A percentile compares a stretch with the other conserved stretches of the same genome.
Evolutionary conservation across 2,888 invertebrate species (phyloP).

Genomic region (Agriotes lineatus): DNA sequence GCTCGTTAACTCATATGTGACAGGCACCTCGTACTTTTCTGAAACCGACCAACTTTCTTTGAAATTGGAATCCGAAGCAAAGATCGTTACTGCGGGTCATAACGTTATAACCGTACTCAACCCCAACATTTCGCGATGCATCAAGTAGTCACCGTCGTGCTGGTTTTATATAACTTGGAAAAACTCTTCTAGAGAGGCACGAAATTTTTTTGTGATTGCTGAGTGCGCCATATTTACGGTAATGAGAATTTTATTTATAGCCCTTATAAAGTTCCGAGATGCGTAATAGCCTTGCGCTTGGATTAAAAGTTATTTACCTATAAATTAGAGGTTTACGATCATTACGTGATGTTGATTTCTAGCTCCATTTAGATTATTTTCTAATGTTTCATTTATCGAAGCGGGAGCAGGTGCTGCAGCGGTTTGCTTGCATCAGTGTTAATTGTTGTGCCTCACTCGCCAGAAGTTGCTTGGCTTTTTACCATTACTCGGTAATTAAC

Average conservation of each 20-base stretch:
- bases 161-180: background rate
- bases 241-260: background rate
- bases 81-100: conserved; percentile 6
- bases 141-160: background rate
- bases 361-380: no score
- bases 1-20: conserved; percentile 18
- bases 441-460: no score
- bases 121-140: conserved; percentile 8
- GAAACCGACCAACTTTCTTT: conserved; percentile 7
- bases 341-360: background rate
- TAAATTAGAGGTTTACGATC: background rate
- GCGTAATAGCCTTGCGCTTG: background rate
- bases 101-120: conserved; percentile 2
- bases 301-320: background rate
- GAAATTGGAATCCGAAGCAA: conserved; percentile 3
- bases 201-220: background rate
- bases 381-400: no score
- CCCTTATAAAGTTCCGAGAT: background rate
- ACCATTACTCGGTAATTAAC: background rate
- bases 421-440: no score
- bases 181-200: background rate
- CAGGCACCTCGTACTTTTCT: conserved; percentile 15
- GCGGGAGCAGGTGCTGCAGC: no score
- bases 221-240: background rate
- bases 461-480: no score